A percentile compares a stretch with the other conserved stretches of the same genome.
Conservation (phyloP, 2,888 invertebrate species). For the Trissolcus japonicus region DNA sequence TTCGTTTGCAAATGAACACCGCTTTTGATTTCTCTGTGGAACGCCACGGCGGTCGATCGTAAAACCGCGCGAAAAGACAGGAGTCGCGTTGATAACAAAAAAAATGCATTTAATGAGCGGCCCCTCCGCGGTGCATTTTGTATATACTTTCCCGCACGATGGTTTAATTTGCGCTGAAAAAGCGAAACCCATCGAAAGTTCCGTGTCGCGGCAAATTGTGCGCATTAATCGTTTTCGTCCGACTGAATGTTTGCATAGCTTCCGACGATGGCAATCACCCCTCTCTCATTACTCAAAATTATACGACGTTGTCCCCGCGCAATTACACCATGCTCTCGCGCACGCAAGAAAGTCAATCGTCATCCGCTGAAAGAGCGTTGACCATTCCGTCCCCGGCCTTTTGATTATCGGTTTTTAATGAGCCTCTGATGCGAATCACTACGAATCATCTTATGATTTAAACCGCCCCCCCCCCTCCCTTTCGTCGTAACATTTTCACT, state of each 20-base stretch:
- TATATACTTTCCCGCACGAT: conserved; percentile 60
- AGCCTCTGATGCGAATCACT: not conserved
- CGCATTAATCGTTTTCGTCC: conserved; percentile 9
- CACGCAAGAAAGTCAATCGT: conserved; percentile 1
- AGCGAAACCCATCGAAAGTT: conserved; percentile 25
- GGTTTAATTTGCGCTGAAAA: conserved; percentile 22
- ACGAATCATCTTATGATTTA: too few relatives aligned
- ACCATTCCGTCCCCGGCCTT: not conserved
- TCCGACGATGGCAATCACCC: not conserved
- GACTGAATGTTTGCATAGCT: conserved; percentile 1
- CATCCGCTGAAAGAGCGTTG: conserved; percentile 1
- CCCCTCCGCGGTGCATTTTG: conserved; percentile 5
- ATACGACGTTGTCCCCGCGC: not conserved
- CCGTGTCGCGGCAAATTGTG: conserved; percentile 15
- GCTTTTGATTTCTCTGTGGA: not conserved
- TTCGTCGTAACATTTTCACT: too few relatives aligned
- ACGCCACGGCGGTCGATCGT: not conserved
- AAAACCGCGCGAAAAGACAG: not conserved
- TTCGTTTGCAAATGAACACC: not conserved
- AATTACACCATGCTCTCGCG: not conserved
- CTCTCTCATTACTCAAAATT: not conserved
- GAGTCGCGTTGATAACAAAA: not conserved
- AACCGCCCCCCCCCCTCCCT: too few relatives aligned
- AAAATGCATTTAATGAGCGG: not conserved
- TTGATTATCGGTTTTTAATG: not conserved